These are phyloP conservation scores for Hermodice carunculata DNA, from an alignment of 2,888 invertebrate species.

Conservation along the genomic window DNA sequence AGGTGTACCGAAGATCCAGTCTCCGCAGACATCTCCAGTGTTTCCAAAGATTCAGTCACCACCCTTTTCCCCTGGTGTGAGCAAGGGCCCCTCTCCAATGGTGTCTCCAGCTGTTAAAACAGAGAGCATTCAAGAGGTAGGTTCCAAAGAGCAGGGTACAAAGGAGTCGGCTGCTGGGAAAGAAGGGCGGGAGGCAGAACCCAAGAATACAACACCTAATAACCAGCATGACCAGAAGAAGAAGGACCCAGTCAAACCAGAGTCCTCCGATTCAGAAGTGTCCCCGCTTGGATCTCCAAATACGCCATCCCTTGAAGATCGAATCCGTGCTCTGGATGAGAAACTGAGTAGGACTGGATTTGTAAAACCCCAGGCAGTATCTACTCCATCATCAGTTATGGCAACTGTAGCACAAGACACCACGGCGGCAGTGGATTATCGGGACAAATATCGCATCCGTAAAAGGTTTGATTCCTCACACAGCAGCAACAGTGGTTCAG, in stretches of 20 bases:
- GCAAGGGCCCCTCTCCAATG: conserved; percentile 18
- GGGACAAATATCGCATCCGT: conserved; percentile 36
- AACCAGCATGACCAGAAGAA: too few species aligned
- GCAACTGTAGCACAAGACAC: conserved; percentile 10
- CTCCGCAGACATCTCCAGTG: conserved; percentile 27
- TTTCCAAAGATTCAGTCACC: conserved; percentile 43
- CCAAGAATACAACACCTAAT: too few species aligned
- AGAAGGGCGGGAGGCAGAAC: too few species aligned
- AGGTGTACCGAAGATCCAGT: conserved; percentile 41
- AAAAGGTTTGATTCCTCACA: conserved; percentile 56
- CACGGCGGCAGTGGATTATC: conserved; percentile 39
- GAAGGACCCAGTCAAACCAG: too few species aligned
- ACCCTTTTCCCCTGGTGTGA: conserved; percentile 50
- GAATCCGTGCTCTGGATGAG: conserved; percentile 92
- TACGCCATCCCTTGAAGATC: conserved; percentile 83
- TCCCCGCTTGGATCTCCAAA: conserved; percentile 25
- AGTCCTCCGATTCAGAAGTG: conserved; percentile 20
- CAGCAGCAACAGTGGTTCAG: conserved; percentile 1
- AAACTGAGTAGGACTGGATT: conserved; percentile 76
- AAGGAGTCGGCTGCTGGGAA: too few species aligned
- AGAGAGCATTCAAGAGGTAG: too few species aligned
- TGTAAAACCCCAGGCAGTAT: conserved; percentile 18
- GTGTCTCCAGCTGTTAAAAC: conserved; percentile 11
- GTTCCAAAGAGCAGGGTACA: too few species aligned
- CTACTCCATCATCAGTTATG: conserved; percentile 6